These are phyloP conservation scores for Mesitornis unicolor DNA, from an alignment of 2,113 vertebrate species.

Conservation along the genomic window DNA sequence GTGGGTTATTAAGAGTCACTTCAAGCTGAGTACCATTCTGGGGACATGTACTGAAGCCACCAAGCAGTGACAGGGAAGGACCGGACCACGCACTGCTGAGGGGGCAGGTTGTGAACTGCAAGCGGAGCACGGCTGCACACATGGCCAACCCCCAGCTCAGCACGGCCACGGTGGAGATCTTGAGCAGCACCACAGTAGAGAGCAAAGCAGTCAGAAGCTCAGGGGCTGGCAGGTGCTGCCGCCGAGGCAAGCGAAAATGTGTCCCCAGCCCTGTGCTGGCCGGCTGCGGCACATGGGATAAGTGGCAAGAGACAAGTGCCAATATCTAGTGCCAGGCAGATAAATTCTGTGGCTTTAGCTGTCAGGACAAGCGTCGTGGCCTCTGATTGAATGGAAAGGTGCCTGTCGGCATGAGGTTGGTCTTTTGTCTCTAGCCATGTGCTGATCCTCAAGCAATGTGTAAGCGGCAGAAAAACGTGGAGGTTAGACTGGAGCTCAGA, in stretches of 20 bases:
- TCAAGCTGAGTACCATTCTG: rapidly evolving
- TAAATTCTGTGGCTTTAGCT: neutral
- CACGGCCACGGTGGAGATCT: neutral
- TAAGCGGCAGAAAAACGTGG: neutral
- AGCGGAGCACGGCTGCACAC: rapidly evolving
- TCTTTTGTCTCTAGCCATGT: neutral
- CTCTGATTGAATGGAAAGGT: neutral
- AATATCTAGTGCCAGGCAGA: neutral
- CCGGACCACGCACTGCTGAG: neutral
- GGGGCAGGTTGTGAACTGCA: neutral
- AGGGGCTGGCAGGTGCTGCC: neutral
- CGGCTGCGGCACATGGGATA: too few relatives aligned
- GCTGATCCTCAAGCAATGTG: neutral
- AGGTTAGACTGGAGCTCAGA: neutral
- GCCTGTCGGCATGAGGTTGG: neutral
- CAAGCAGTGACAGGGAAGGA: neutral
- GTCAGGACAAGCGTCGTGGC: neutral
- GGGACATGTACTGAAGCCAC: neutral
- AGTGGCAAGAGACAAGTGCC: neutral
- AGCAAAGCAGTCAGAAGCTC: neutral
- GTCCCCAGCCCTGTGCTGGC: neutral
- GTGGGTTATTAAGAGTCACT: neutral
- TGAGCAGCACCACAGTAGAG: rapidly evolving
- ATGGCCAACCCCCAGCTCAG: neutral
- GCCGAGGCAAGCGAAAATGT: neutral